These are phyloP conservation scores for Bos taurus DNA, from an alignment of 2,113 vertebrate species.

Conservation along the genomic window ARS-UCD2.0 NC_037345.1:15053501-15054000, in stretches of 20 bases:
- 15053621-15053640: not conserved
- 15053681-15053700: not conserved
- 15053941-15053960: not conserved
- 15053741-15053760: not conserved
- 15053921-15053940: not conserved
- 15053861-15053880: not conserved
- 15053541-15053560: not conserved
- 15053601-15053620: not conserved
- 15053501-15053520: not conserved
- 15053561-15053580: not conserved
- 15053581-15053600: not conserved
- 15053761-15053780: not conserved
- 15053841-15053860: not conserved
- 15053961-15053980: not conserved
- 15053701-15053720: not conserved
- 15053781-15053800: not conserved
- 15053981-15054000: not conserved
- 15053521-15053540: not conserved
- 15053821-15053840: not conserved
- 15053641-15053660: not conserved
- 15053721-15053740: not conserved
- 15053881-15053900: not conserved
- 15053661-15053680: not conserved
- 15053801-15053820: not conserved
- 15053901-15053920: not conserved